A percentile compares a stretch with the other conserved stretches of the same genome.
These are phyloP conservation scores for Leptoteleia sp. DNA, from an alignment of 1,140 invertebrate genomes.

Conservation along the genomic window DNA sequence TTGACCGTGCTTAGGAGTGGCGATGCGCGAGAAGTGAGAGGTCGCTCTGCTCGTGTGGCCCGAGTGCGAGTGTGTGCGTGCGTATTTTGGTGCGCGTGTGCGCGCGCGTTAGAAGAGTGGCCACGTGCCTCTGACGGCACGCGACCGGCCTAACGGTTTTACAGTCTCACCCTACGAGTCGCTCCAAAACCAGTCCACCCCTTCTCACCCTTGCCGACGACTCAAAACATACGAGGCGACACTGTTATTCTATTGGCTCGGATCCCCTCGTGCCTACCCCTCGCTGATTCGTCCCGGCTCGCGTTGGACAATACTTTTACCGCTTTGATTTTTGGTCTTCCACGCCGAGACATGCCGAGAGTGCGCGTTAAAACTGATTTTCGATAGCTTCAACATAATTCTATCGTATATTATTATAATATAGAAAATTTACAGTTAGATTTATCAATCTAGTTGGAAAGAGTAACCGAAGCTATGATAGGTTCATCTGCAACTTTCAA, in stretches of 20 bases:
- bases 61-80: too few relatives aligned
- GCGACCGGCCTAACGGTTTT: constrained; percentile 81
- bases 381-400: constrained; percentile 23
- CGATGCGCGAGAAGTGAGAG: constrained; percentile 29
- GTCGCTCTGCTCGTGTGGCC: background rate
- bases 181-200: constrained; percentile 78
- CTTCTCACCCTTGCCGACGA: constrained; percentile 76
- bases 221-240: constrained; percentile 77
- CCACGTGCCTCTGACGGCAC: constrained; percentile 78
- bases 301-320: constrained; percentile 64
- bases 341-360: background rate
- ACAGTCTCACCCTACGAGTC: constrained; percentile 71
- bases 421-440: background rate
- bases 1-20: constrained; percentile 18
- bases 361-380: too few relatives aligned
- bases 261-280: constrained; percentile 67
- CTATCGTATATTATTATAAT: background rate
- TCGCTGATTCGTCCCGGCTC: constrained; percentile 49
- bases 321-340: constrained; percentile 10
- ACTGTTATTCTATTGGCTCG: constrained; percentile 78
- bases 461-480: too few relatives aligned
- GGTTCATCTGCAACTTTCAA: too few relatives aligned
- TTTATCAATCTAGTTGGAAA: too few relatives aligned
- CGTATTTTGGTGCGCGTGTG: constrained; percentile 8
- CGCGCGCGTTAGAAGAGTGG: constrained; percentile 64